These are phyloP conservation scores for Helostoma temminkii DNA, from an alignment of 2,797 vertebrate genomes.

Conservation along the genomic window DNA sequence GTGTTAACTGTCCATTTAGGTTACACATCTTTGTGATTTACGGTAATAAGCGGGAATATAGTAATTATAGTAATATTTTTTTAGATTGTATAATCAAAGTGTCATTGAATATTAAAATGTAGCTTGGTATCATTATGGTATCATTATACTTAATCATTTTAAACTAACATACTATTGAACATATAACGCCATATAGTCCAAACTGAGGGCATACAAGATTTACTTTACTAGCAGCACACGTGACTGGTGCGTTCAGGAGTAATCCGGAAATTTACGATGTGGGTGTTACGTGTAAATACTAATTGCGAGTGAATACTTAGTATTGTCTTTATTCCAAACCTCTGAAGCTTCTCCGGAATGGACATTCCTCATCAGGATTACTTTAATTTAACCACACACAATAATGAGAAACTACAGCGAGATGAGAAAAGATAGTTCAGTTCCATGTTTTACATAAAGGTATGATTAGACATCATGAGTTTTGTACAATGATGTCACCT, in stretches of 20 bases:
- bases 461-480: neutral
- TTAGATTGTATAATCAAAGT: neutral
- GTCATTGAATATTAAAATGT: neutral
- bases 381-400: neutral
- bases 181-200: constrained; percentile 14
- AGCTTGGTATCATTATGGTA: too few relatives aligned
- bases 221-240: too few relatives aligned
- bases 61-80: too few relatives aligned
- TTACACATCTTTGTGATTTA: too few relatives aligned
- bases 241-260: constrained; percentile 49
- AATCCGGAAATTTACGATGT: accelerated
- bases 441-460: neutral
- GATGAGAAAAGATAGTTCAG: neutral
- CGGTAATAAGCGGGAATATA: neutral
- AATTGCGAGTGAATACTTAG: neutral
- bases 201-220: neutral
- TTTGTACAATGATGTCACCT: neutral
- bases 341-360: neutral
- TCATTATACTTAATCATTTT: too few relatives aligned
- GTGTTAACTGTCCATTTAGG: neutral
- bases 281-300: neutral
- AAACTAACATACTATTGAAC: neutral
- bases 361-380: neutral
- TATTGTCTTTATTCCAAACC: neutral
- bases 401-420: neutral